These are phyloP conservation scores for Euphydryas editha DNA, from an alignment of 2,888 invertebrate genomes.

Conservation along the genomic window DNA sequence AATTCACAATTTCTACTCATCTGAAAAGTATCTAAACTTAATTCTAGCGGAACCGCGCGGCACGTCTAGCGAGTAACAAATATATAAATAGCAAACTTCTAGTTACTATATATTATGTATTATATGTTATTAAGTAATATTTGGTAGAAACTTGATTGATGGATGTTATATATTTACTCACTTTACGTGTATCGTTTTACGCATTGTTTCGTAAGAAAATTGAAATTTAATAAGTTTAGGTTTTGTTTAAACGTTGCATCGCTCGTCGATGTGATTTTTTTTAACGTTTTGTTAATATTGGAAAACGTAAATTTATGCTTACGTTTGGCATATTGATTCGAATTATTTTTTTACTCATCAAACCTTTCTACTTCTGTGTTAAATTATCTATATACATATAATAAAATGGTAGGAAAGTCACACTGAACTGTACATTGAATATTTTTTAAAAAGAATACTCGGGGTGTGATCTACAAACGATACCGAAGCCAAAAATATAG, in stretches of 20 bases:
- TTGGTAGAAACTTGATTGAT: slow-evolving; percentile 9
- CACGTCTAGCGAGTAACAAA: too few species aligned
- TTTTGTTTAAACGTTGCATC: slow-evolving; percentile 19
- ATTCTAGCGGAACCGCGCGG: too few species aligned
- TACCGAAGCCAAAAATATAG: too few species aligned
- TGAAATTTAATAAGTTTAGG: slow-evolving; percentile 22
- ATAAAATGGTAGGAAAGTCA: too few species aligned
- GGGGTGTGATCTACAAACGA: too few species aligned
- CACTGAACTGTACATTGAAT: too few species aligned
- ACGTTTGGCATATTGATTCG: slow-evolving; percentile 40
- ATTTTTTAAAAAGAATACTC: too few species aligned
- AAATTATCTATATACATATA: too few species aligned
- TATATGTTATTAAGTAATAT: slow-evolving; percentile 6
- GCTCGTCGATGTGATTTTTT: slow-evolving; percentile 16
- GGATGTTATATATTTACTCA: neutral
- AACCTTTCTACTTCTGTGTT: slow-evolving; percentile 28
- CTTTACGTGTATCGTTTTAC: slow-evolving; percentile 10
- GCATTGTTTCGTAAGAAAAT: slow-evolving; percentile 2
- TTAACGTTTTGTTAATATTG: slow-evolving; percentile 25
- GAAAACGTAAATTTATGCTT: slow-evolving; percentile 37
- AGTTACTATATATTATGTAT: neutral
- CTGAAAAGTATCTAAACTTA: too few species aligned
- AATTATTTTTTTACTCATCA: slow-evolving; percentile 26
- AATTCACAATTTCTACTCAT: too few species aligned
- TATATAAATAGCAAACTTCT: neutral